phyloP scores from a whole-genome alignment of 2,888 invertebrate species.

The Allacma fusca region DNA sequence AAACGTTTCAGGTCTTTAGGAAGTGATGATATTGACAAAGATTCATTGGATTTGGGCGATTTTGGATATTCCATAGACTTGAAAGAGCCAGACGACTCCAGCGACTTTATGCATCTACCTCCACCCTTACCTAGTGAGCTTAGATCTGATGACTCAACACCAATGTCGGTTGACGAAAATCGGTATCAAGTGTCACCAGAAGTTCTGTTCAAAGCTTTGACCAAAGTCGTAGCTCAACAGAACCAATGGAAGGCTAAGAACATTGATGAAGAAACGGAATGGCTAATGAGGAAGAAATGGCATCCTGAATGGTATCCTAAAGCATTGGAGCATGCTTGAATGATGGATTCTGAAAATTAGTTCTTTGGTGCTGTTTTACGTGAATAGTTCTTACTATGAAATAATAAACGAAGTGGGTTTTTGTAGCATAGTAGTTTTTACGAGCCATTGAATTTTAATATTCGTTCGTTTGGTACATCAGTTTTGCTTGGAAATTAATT shows the following conservation, averaged over 20 bases:
- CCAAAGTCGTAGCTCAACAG: constrained; percentile 35
- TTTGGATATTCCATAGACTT: background rate
- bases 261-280: constrained; percentile 49
- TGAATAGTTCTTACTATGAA: too few species aligned
- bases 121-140: background rate
- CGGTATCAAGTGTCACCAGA: constrained; percentile 52
- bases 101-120: too few species aligned
- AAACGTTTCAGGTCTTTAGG: background rate
- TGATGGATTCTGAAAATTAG: background rate
- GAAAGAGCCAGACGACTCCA: background rate
- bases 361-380: too few species aligned
- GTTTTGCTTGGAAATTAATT: too few species aligned
- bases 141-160: constrained; percentile 30
- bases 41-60: background rate
- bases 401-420: too few species aligned
- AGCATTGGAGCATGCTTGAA: background rate
- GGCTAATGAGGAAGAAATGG: constrained; percentile 59
- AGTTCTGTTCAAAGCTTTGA: constrained; percentile 50
- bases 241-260: constrained; percentile 47
- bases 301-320: constrained; percentile 54
- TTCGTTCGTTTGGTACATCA: too few species aligned
- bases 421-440: too few species aligned
- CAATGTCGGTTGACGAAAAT: constrained; percentile 49
- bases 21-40: background rate
- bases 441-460: too few species aligned